Evolutionary conservation across 2,888 invertebrate species (phyloP).

Genomic region (Bellardia pandia): DNA sequence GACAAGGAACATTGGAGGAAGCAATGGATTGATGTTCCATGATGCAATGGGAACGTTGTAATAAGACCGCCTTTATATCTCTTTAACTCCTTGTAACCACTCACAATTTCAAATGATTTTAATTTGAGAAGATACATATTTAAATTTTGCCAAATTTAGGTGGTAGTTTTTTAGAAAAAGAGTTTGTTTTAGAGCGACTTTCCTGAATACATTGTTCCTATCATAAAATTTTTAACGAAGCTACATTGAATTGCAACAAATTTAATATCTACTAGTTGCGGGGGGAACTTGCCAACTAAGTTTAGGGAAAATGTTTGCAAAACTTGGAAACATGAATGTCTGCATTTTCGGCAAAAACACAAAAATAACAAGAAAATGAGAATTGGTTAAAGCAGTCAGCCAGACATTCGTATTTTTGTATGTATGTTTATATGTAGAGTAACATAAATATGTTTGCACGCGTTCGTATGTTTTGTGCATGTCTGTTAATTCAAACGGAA

Average conservation of each 20-base stretch:
- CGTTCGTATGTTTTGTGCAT: slow-evolving; percentile 14
- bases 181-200: too few species aligned
- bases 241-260: neutral
- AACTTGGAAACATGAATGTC: slow-evolving; percentile 43
- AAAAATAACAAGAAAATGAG: slow-evolving; percentile 51
- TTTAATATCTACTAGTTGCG: neutral
- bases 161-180: too few species aligned
- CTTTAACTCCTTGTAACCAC: too few species aligned
- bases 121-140: too few species aligned
- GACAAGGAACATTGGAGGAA: too few species aligned
- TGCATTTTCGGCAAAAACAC: slow-evolving; percentile 62
- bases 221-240: neutral
- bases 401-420: slow-evolving; percentile 29
- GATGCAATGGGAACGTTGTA: too few species aligned
- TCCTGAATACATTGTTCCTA: too few species aligned
- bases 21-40: too few species aligned
- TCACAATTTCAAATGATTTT: too few species aligned
- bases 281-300: neutral
- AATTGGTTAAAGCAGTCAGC: slow-evolving; percentile 44
- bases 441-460: slow-evolving; percentile 13
- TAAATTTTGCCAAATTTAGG: too few species aligned
- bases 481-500: slow-evolving; percentile 5
- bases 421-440: neutral
- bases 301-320: slow-evolving; percentile 29
- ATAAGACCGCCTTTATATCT: too few species aligned